These are phyloP conservation scores for Okapia johnstoni DNA, from an alignment of 2,113 vertebrate species.

Conservation along the genomic window DNA sequence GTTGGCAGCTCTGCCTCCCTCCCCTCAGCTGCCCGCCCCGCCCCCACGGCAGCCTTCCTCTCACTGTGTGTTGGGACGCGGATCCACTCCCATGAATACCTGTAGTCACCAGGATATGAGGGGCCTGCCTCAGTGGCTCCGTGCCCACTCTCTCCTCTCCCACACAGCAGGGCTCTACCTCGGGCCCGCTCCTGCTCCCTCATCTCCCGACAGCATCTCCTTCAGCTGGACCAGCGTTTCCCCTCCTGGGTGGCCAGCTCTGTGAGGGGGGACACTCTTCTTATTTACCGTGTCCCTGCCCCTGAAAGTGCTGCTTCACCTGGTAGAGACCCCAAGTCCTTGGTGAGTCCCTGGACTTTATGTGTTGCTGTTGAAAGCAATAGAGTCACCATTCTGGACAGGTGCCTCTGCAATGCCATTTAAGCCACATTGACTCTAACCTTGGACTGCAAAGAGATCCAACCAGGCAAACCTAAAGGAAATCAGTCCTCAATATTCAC, in stretches of 20 bases:
- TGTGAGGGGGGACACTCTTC: neutral
- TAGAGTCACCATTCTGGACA: neutral
- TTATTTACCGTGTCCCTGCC: accelerated
- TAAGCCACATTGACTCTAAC: neutral
- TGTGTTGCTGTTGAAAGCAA: neutral
- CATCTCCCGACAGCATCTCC: neutral
- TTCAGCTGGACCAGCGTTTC: accelerated
- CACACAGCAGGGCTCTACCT: neutral
- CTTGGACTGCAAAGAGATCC: neutral
- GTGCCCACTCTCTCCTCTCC: neutral
- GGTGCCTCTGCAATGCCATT: neutral
- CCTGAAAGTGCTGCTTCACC: accelerated
- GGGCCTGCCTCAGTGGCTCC: accelerated
- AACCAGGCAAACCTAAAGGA: neutral
- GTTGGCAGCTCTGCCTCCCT: neutral
- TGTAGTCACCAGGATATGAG: accelerated
- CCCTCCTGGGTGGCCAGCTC: accelerated
- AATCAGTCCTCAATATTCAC: neutral
- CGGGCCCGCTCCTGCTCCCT: neutral
- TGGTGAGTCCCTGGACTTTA: neutral
- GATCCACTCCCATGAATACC: accelerated
- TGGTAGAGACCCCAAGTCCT: accelerated
- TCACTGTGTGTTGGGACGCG: accelerated
- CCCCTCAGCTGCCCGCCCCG: too few species aligned
- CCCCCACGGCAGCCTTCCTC: too few species aligned